Evolutionary conservation across 2,888 invertebrate genomes (phyloP).

Genomic region (Geophilus truncorum): DNA sequence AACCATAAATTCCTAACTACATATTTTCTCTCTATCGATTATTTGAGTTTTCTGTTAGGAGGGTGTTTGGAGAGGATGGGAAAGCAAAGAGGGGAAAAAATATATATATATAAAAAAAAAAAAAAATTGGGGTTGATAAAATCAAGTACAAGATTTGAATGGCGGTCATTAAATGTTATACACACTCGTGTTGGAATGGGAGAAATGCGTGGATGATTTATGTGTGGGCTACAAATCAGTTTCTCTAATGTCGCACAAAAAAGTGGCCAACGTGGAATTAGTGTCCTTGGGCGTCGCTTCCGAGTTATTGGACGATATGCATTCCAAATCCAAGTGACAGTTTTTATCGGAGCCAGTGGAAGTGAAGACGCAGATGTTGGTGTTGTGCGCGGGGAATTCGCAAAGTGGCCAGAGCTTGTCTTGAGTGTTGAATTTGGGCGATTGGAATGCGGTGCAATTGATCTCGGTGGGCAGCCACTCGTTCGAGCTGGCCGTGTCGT

Average conservation of each 20-base stretch:
- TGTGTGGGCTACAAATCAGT: slow-evolving; percentile 15
- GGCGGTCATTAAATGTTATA: not conserved
- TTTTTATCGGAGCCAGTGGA: not conserved
- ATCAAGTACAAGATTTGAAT: not conserved
- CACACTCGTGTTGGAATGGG: not conserved
- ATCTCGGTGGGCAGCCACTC: slow-evolving; percentile 14
- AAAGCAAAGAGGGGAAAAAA: too few species aligned
- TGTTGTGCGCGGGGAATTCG: slow-evolving; percentile 14
- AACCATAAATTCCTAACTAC: not conserved
- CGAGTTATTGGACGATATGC: not conserved
- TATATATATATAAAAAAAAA: not conserved
- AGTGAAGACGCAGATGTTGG: slow-evolving; percentile 17
- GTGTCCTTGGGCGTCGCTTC: slow-evolving; percentile 6
- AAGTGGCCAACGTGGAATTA: slow-evolving; percentile 1
- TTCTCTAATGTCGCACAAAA: slow-evolving; percentile 30
- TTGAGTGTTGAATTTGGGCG: not conserved
- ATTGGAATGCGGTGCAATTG: not conserved
- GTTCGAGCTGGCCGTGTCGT: not conserved
- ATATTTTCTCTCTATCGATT: not conserved
- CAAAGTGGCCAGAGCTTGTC: slow-evolving; percentile 11
- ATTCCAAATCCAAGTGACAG: not conserved
- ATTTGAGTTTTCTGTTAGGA: not conserved
- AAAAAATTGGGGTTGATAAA: not conserved
- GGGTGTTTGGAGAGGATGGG: too few species aligned
- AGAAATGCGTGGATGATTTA: not conserved